phyloP scores from a whole-genome alignment of 1,140 invertebrate genomes.

The Drosophila nikananu region DNA sequence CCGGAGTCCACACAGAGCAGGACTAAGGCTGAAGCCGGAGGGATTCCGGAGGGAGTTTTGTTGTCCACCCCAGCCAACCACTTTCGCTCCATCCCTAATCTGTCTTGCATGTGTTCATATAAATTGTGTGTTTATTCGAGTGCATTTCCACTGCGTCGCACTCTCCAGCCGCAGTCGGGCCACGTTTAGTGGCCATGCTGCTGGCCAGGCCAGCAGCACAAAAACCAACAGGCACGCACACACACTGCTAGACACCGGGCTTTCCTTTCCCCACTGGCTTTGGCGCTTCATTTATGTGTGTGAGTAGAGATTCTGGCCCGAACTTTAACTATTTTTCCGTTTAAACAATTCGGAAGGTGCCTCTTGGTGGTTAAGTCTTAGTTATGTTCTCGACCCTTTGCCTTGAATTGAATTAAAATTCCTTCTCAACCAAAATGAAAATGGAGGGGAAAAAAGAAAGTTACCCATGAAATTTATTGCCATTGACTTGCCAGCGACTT shows the following conservation, averaged over 20 bases:
- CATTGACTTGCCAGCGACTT: slow-evolving; percentile 63
- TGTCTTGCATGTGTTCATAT: slow-evolving; percentile 76
- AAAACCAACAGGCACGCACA: slow-evolving; percentile 6
- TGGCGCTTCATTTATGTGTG: slow-evolving; percentile 72
- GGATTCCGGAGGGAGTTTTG: neutral
- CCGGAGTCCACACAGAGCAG: slow-evolving; percentile 8
- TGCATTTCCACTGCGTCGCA: slow-evolving; percentile 80
- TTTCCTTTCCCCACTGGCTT: slow-evolving; percentile 52
- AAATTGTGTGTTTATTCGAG: slow-evolving; percentile 83
- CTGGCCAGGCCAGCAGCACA: slow-evolving; percentile 2
- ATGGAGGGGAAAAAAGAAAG: slow-evolving; percentile 41
- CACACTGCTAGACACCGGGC: neutral
- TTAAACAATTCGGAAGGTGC: slow-evolving; percentile 70
- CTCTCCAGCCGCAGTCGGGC: slow-evolving; percentile 53
- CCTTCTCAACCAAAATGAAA: slow-evolving; percentile 31
- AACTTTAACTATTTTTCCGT: slow-evolving; percentile 65
- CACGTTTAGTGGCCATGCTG: slow-evolving; percentile 61
- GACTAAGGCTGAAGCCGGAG: neutral
- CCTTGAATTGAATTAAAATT: slow-evolving; percentile 71
- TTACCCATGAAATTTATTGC: slow-evolving; percentile 71
- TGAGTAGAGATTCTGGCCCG: slow-evolving; percentile 12
- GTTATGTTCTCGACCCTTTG: slow-evolving; percentile 55
- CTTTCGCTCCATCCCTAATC: slow-evolving; percentile 30
- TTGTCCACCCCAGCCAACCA: slow-evolving; percentile 16
- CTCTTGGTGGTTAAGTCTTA: slow-evolving; percentile 55